These are phyloP conservation scores for Dicyema japonicum DNA, from an alignment of 1,140 invertebrate species.

Conservation along the genomic window DNA sequence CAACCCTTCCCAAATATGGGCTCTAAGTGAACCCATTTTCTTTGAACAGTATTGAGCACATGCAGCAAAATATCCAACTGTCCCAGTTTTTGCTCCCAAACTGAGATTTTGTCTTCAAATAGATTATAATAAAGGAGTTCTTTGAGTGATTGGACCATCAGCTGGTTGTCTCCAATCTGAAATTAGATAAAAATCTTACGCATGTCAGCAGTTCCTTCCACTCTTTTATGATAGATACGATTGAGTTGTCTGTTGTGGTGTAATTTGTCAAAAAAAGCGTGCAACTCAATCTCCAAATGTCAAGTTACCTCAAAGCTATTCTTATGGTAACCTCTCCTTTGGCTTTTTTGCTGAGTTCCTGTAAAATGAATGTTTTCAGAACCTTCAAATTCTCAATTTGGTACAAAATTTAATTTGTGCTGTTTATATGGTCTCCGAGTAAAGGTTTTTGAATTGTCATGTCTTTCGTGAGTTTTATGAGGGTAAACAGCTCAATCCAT, in stretches of 20 bases:
- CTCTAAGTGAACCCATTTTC: conserved; percentile 84
- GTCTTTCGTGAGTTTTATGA: conserved; percentile 33
- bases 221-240: conserved; percentile 46
- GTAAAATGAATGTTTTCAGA: too few species aligned
- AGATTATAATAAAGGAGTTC: conserved; percentile 38
- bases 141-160: conserved; percentile 48
- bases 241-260: conserved; percentile 31
- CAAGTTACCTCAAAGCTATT: conserved; percentile 61
- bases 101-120: conserved; percentile 36
- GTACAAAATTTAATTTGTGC: conserved; percentile 30
- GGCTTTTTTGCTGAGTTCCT: conserved; percentile 38
- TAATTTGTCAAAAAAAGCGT: conserved; percentile 37
- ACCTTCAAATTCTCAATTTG: conserved; percentile 39
- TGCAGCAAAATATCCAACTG: conserved; percentile 38
- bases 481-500: conserved; percentile 52
- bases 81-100: conserved; percentile 47
- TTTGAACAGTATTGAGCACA: conserved; percentile 45
- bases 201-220: conserved; percentile 54
- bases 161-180: conserved; percentile 59
- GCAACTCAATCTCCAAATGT: conserved; percentile 65
- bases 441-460: conserved; percentile 32
- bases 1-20: conserved; percentile 60
- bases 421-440: conserved; percentile 41
- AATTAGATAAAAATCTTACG: too few species aligned
- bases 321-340: conserved; percentile 61